A percentile compares a stretch with the other conserved stretches of the same genome.
These are phyloP conservation scores for Drosophila erecta DNA, from an alignment of 1,140 invertebrate genomes.

Conservation along the genomic window DNA sequence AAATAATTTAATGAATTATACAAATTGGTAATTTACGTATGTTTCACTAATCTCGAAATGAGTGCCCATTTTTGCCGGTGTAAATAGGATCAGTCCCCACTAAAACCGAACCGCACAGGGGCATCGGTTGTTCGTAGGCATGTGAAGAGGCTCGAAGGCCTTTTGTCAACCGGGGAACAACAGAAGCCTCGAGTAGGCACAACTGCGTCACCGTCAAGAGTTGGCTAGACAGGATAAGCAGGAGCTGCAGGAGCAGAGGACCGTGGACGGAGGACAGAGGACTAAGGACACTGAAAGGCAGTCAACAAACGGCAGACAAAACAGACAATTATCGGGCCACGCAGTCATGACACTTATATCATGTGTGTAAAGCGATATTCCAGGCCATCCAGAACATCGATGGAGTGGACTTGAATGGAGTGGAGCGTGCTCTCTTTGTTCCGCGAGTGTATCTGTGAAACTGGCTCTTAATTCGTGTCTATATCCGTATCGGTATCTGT, in stretches of 20 bases:
- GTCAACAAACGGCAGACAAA: conserved; percentile 47
- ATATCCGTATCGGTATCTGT: conserved; percentile 28
- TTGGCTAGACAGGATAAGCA: conserved; percentile 38
- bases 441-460: conserved; percentile 14
- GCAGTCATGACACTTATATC: conserved; percentile 61
- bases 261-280: background rate
- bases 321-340: conserved; percentile 72
- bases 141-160: conserved; percentile 25
- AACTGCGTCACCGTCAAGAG: conserved; percentile 38
- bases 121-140: conserved; percentile 6
- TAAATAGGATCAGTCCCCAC: conserved; percentile 39
- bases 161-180: conserved; percentile 40
- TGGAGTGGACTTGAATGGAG: conserved; percentile 48
- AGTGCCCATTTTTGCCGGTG: conserved; percentile 7
- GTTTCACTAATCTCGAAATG: background rate
- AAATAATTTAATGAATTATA: background rate
- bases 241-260: conserved; percentile 6
- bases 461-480: conserved; percentile 5
- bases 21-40: background rate
- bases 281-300: conserved; percentile 14
- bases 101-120: conserved; percentile 31
- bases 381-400: conserved; percentile 39
- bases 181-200: conserved; percentile 44
- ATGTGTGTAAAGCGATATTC: conserved; percentile 71
- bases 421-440: conserved; percentile 54